Percentiles rank a stretch among this genome's conserved stretches.
Conservation (phyloP, 2,888 invertebrate genomes). For the Uloborus plumipes region DNA sequence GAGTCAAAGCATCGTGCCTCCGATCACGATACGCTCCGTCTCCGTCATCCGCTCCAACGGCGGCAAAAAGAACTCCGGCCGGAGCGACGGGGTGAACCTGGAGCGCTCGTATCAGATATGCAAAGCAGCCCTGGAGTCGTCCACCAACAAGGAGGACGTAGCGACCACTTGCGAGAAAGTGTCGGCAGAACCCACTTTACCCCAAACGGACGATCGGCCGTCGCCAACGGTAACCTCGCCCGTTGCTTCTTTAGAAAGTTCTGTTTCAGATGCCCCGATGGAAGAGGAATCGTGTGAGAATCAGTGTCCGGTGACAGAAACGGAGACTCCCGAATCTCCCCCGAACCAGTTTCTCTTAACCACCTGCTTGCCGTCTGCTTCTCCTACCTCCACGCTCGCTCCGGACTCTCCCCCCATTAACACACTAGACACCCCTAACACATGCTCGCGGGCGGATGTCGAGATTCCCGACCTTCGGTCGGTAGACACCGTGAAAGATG, state of each 20-base stretch:
- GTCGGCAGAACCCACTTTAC: conserved; percentile 3
- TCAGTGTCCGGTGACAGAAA: conserved; percentile 13
- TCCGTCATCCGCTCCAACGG: conserved; percentile 45
- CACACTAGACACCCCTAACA: conserved; percentile 54
- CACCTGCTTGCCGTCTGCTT: conserved; percentile 53
- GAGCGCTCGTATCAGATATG: conserved; percentile 93
- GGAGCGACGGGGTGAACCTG: conserved; percentile 78
- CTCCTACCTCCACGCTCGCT: conserved; percentile 31
- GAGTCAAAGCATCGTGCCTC: conserved; percentile 61
- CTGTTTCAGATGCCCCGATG: background rate
- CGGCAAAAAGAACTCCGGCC: conserved; percentile 43
- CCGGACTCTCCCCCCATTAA: conserved; percentile 23
- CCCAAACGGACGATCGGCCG: no score
- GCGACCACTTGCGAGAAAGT: conserved; percentile 15
- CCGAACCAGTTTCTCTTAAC: conserved; percentile 56
- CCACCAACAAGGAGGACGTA: conserved; percentile 81
- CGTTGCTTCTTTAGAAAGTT: conserved; percentile 43
- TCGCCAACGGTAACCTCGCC: conserved; percentile 48
- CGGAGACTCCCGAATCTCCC: conserved; percentile 27
- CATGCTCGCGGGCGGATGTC: no score
- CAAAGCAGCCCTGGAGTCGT: conserved; percentile 86
- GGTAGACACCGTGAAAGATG: background rate
- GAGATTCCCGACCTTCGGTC: conserved; percentile 6
- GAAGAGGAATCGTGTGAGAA: conserved; percentile 6
- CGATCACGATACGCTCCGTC: conserved; percentile 62